A percentile compares a stretch with the other conserved stretches of the same genome.
Evolutionary conservation across 2,113 vertebrate genomes (phyloP).

Genomic region (Macquaria ambigua): DNA sequence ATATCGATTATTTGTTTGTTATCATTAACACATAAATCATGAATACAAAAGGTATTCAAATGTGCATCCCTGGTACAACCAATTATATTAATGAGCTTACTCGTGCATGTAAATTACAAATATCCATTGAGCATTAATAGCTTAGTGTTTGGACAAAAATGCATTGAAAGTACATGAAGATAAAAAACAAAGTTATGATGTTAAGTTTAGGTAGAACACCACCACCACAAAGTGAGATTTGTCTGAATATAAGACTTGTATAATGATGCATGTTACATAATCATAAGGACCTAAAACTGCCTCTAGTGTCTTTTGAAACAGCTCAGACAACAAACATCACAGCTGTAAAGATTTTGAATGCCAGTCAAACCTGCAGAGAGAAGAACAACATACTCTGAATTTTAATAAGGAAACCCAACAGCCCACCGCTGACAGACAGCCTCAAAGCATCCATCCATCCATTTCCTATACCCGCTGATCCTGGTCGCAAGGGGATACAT

Average conservation of each 20-base stretch:
- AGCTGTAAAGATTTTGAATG: constrained; percentile 29
- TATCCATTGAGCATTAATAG: neutral
- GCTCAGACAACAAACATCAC: constrained; percentile 32
- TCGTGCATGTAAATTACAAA: neutral
- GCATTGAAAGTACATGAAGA: neutral
- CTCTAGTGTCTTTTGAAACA: constrained; percentile 21
- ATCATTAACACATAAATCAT: neutral
- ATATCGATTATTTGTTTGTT: neutral
- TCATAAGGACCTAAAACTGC: neutral
- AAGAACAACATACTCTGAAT: constrained; percentile 42
- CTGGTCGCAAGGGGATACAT: constrained; percentile 12
- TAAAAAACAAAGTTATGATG: neutral
- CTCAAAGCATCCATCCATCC: constrained; percentile 36
- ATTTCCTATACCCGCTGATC: constrained; percentile 24
- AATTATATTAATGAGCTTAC: neutral
- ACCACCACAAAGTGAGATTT: neutral
- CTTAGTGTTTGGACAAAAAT: neutral
- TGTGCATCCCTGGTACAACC: neutral
- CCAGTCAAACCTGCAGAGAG: constrained; percentile 35
- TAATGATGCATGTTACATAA: constrained; percentile 9
- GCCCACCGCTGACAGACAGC: constrained; percentile 31
- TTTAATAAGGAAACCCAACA: constrained; percentile 39
- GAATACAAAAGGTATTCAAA: neutral
- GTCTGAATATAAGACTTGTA: neutral
- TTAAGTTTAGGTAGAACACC: neutral